phyloP scores from a whole-genome alignment of 2,113 vertebrate genomes.

The Chinchilla lanigera region DNA sequence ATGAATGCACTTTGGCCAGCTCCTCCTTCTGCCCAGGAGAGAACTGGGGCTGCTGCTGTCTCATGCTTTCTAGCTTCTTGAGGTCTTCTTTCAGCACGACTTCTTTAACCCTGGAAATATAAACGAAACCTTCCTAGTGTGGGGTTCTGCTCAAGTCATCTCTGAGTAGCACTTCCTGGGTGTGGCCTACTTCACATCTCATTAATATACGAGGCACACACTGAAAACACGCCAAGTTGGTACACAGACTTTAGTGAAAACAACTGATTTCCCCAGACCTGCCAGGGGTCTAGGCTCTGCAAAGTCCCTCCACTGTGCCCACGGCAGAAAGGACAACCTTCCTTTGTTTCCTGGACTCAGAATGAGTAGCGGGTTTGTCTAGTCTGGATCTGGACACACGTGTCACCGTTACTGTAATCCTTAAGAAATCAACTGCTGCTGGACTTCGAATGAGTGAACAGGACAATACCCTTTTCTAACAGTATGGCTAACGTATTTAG shows the following conservation, averaged over 20 bases:
- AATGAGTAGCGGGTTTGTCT: accelerated
- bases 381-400: accelerated
- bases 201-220: accelerated
- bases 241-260: too few relatives aligned
- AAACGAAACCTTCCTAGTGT: neutral
- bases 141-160: neutral
- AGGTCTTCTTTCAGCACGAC: constrained; percentile 91
- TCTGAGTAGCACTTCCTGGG: neutral
- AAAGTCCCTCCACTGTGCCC: neutral
- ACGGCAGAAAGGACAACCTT: neutral
- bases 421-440: neutral
- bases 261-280: accelerated
- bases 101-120: constrained; percentile 86
- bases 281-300: neutral
- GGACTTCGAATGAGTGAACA: neutral
- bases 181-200: accelerated
- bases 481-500: neutral
- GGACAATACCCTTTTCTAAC: neutral
- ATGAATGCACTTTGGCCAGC: constrained; percentile 89
- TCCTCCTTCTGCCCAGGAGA: constrained; percentile 90
- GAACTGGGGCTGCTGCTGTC: constrained; percentile 90
- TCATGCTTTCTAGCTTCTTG: constrained; percentile 89
- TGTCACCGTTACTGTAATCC: accelerated
- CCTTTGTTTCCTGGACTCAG: accelerated
- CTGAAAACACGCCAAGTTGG: neutral